Evolutionary conservation across 2,888 invertebrate species (phyloP), one percentile per base, ranked within the genome.

Genomic region (Drosophila macrospina): DNA sequence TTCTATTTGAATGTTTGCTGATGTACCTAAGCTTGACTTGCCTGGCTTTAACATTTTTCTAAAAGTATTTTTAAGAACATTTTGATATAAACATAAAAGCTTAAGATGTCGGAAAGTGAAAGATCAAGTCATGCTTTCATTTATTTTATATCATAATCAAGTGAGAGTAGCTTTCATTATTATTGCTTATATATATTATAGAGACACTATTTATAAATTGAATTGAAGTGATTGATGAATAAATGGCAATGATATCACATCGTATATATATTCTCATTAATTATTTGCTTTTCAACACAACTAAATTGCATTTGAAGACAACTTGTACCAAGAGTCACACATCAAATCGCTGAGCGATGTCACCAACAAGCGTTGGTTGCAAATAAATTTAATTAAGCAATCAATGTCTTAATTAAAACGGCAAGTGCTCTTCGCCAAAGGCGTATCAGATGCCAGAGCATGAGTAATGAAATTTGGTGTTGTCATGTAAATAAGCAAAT

Each of bases 361-460:
- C 71, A 52, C 52, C 64, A 34, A 45, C 20, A 77, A 62, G 36
- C 63, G 61, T 45, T 51, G 74, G 67, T 24, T 45, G 69, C 66
- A 57, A 60, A 77, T 69, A 69, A 59, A 73, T 75, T 78, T 75
- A 80, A 81, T 80, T 76, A 75, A 80, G 80, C 74, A 81, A 78
- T 80, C 80, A 81, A 81, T 76, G 79, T 71, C 82, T 80, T 80
- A 80, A 80, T 80, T 80, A 80, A 81, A 80, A 77, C 64, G 39
- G 68, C 70, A 62, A 77, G 72, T 65, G 72, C 65, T 42, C 30
- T 26, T 4, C 11, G 48, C 7, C 16, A 37, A 54, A 37, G 70
- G 28, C 57, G 39, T 56, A 51, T 66, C 54, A 61, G 55, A 62
- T 75, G 71, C 39, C 76, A 51, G 60, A 32, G 70, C 47, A 71